These are phyloP conservation scores for Drosophila neocordata DNA, from an alignment of 1,140 invertebrate genomes.

Conservation along the genomic window DNA sequence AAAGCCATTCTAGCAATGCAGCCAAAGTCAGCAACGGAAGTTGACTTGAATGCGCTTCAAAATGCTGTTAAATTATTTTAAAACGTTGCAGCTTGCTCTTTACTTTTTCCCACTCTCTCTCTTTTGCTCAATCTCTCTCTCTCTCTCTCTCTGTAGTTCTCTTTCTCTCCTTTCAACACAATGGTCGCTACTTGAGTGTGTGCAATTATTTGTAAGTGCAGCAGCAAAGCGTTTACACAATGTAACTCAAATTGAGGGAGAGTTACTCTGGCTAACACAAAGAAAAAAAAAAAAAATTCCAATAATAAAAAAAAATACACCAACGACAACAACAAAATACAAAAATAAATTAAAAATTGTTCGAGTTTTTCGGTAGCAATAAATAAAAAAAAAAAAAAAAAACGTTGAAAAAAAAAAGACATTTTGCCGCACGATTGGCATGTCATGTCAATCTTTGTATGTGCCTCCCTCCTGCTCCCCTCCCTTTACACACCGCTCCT, in stretches of 20 bases:
- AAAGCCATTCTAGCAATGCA: slow-evolving; percentile 46
- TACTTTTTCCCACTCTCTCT: background rate
- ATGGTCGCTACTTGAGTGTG: slow-evolving; percentile 74
- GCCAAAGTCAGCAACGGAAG: slow-evolving; percentile 63
- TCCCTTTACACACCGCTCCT: background rate
- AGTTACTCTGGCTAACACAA: slow-evolving; percentile 2
- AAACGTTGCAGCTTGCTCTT: slow-evolving; percentile 59
- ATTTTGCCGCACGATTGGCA: slow-evolving; percentile 61
- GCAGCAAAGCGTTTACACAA: slow-evolving; percentile 23
- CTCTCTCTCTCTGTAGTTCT: background rate
- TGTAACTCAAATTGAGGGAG: slow-evolving; percentile 11
- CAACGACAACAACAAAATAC: slow-evolving; percentile 3
- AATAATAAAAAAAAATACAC: slow-evolving; percentile 38
- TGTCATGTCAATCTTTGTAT: slow-evolving; percentile 58
- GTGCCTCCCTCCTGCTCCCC: background rate
- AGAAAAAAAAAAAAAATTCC: background rate
- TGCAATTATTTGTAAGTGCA: slow-evolving; percentile 72
- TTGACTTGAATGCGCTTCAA: slow-evolving; percentile 75
- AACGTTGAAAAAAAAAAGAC: slow-evolving; percentile 36
- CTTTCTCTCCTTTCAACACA: slow-evolving; percentile 34
- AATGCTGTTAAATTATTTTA: slow-evolving; percentile 81
- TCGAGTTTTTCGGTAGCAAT: slow-evolving; percentile 36
- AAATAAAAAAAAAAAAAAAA: slow-evolving; percentile 24
- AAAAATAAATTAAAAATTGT: slow-evolving; percentile 37
- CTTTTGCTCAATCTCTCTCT: background rate